phyloP scores from a whole-genome alignment of 2,113 vertebrate genomes.

The human (Homo sapiens) region DNA sequence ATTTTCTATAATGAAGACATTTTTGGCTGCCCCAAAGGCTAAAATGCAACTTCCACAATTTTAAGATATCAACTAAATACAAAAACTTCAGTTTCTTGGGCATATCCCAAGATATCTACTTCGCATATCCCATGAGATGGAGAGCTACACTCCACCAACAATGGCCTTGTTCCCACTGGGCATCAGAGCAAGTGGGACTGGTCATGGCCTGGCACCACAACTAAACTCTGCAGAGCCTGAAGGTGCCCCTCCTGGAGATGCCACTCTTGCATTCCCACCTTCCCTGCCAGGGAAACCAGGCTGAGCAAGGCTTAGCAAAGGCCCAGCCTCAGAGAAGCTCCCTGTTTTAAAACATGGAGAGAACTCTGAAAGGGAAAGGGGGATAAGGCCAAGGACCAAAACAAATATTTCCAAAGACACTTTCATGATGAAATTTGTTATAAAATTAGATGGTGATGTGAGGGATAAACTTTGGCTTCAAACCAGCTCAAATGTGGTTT shows the following conservation, averaged over 20 bases:
- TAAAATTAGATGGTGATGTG: background rate
- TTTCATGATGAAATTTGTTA: background rate
- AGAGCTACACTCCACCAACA: background rate
- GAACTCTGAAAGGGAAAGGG: background rate
- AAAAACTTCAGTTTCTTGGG: background rate
- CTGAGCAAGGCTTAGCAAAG: background rate
- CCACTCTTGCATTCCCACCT: background rate
- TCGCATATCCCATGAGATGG: background rate
- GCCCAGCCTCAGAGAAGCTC: background rate
- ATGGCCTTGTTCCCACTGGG: background rate
- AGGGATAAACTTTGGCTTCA: background rate
- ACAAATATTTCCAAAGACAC: background rate
- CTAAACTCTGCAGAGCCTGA: background rate
- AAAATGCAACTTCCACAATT: slow-evolving; percentile 26
- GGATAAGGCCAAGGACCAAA: background rate
- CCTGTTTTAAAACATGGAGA: background rate
- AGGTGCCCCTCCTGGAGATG: background rate
- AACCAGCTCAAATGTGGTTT: background rate
- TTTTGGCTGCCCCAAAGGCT: background rate
- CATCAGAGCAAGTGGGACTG: background rate
- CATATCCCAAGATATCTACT: too few relatives aligned
- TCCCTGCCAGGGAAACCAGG: background rate
- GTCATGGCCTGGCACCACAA: background rate
- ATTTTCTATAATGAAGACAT: slow-evolving; percentile 29
- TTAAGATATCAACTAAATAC: background rate